Evolutionary conservation across 2,113 vertebrate genomes (phyloP), one percentile per base, ranked within the genome.

Genomic region (Clarias magur): DNA sequence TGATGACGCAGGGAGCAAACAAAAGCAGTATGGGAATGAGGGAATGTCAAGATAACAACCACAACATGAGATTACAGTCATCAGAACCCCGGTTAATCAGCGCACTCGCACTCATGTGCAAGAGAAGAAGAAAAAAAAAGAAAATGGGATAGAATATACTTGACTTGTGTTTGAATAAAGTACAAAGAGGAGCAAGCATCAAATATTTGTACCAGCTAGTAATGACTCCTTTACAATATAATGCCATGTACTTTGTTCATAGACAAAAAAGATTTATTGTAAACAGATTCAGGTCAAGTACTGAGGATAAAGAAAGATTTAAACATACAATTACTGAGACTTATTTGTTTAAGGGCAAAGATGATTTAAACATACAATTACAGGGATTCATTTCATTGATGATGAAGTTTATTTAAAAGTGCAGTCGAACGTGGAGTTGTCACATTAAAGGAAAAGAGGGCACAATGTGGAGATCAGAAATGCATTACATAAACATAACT

Each of bases 341-440:
- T 48, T 48, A 48, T 48, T 75, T 75, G 48, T 75, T 48, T 86
- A 60, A 90, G 84, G 81, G 70, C 82, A 90, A 88, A 82, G 65
- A 82, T 85, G 15, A 56, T 15, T 53, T 19, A 23, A 70, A 48
- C 70, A 82, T 84, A 56, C 54, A 85, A 72, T 38, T 72, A 19
- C 16, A 9, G 16, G 38, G 68, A 34, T 72, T 72, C 19, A 30
- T 34, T 70, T 73, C 19, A 9, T 19, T 72, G 70, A 38, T 7
- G 17, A 38, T 42, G 9, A 68, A 19, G 38, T 73, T 73, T 23
- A 48, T 48, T 73, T 12, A 23, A 42, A 42, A 1, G 19, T 21
- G 34, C 17, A 48, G 19, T 17, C 30, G 34, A 72, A 38, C 8
- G 15, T 34, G 6, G 30, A 72, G 75, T 62, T 85, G 70, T 56